Base-by-base conservation (phyloP, 2,888 invertebrate genomes). In the Cheilosia scutellata region DNA sequence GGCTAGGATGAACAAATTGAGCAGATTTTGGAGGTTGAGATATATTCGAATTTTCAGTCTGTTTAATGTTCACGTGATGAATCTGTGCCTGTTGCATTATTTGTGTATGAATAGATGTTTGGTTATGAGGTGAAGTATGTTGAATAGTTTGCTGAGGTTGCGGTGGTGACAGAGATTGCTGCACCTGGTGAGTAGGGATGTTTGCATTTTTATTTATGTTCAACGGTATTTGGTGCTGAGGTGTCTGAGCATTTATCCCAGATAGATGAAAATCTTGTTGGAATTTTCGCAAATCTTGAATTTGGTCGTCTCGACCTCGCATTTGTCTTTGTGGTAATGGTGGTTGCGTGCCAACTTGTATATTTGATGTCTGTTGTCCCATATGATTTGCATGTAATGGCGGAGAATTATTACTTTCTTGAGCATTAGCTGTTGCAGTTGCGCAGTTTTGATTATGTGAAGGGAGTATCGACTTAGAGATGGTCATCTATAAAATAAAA, bases 221-320 rank as follows among this genome's bases (percentile, higher is more conserved):
- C 60, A 91, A 89, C 51, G 90, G 90, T 25, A 90, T 90, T 78
- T 90, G 90, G 57, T 92, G 92, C 53, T 90, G 89, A 87, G 92
- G 90, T 87, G 91, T 88, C 13, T 90, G 89, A 63, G 88, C 88
- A 44, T 87, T 89, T 6, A 88, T 87, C 53, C 88, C 88, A 2
- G 94, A 93, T 90, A 97, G 90, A 92, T 96, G 96, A 92, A 97
- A 97, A 88, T 97, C 96, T 89, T 95, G 94, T 0, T 95, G 94
- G 91, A 97, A 97, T 90, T 96, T 96, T 88, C 96, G 95, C 72
- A 97, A 91, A 79, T 97, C 96, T 83, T 92, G 92, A 75, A 92
- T 79, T 82, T 92, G 91, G 78, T 90, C 92, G 33, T 92, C 92
- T 29, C 92, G 91, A 7, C 90, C 76, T 20, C 92, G 90, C 83